Conservation (phyloP, 2,797 vertebrate species). For the Pangasius mekongensis region DNA sequence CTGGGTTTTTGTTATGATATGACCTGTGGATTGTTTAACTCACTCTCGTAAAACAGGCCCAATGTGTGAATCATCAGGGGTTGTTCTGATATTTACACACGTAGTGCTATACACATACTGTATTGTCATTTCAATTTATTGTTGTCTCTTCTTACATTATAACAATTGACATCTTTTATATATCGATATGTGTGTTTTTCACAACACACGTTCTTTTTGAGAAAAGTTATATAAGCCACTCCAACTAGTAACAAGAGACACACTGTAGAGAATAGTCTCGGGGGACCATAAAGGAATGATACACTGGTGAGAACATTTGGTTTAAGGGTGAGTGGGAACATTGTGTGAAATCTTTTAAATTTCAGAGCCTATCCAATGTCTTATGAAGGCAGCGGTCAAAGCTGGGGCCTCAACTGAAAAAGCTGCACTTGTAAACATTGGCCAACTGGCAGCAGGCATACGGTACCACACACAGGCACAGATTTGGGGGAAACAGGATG, state of each 20-base stretch:
- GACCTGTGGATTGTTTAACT: neutral
- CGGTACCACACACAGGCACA: neutral
- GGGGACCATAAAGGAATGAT: neutral
- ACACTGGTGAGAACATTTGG: neutral
- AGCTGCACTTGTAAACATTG: neutral
- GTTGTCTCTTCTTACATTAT: neutral
- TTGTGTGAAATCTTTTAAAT: neutral
- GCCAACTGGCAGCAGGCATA: neutral
- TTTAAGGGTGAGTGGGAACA: neutral
- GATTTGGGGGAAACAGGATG: neutral
- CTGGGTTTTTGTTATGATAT: neutral
- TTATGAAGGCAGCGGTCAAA: slow-evolving; percentile 3
- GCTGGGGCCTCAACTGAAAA: neutral
- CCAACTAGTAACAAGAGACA: neutral
- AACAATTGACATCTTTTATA: neutral
- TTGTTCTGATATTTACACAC: neutral
- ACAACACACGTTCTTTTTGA: neutral
- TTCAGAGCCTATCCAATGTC: neutral
- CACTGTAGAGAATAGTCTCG: neutral
- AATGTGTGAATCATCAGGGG: neutral
- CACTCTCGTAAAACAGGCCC: neutral
- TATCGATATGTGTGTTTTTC: neutral
- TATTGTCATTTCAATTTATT: neutral
- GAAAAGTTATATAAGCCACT: neutral
- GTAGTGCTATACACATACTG: neutral